These are phyloP conservation scores for Leptodactylus fallax DNA, from an alignment of 2,797 vertebrate species.

Conservation along the genomic window DNA sequence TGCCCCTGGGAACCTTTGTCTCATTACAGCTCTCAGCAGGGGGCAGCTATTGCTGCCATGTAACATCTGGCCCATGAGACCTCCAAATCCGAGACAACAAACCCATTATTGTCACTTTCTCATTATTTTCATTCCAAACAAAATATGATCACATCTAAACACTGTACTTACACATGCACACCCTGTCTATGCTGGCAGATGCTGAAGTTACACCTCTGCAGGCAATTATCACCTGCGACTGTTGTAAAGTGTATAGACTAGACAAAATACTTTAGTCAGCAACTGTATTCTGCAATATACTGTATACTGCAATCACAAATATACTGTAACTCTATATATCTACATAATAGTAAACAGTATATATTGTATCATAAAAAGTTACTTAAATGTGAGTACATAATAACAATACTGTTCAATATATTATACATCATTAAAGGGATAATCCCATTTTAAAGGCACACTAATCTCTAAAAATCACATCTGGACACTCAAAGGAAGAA, in stretches of 20 bases:
- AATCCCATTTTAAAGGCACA: no score
- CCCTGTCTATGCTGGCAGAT: not conserved
- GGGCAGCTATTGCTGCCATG: constrained; percentile 71
- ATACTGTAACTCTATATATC: not conserved
- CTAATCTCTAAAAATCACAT: no score
- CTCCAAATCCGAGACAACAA: constrained; percentile 75
- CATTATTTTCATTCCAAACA: constrained; percentile 64
- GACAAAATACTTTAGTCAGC: not conserved
- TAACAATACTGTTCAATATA: no score
- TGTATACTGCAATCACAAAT: not conserved
- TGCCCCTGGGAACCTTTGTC: constrained; percentile 67
- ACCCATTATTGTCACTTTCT: constrained; percentile 76
- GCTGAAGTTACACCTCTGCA: not conserved
- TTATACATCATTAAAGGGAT: no score
- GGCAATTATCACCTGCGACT: constrained; percentile 10
- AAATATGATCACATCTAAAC: constrained; percentile 62
- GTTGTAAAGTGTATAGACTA: not conserved
- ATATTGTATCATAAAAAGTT: no score
- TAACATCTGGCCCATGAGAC: constrained; percentile 77
- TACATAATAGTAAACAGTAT: no score
- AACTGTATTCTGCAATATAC: no score
- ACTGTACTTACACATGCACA: constrained; percentile 5
- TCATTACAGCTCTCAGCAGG: constrained; percentile 76
- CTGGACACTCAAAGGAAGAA: no score
- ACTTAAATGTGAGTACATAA: no score